Evolutionary conservation across 1,140 invertebrate species (phyloP).

Genomic region (Phocides pigmalion): DNA sequence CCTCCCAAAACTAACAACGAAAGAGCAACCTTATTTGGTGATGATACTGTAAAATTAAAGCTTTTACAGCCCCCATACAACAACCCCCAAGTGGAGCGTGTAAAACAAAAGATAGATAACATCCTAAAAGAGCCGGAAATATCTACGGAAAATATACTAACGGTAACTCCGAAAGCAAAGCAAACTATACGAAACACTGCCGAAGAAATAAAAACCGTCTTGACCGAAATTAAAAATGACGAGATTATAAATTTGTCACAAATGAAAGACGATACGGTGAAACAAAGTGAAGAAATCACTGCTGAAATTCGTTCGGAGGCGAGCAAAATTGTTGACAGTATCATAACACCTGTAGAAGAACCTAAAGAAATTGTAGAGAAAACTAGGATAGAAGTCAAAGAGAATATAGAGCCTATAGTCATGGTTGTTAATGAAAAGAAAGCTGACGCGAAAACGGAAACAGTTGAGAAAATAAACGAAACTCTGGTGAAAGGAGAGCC

Average conservation of each 20-base stretch:
- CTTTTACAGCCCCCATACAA: slow-evolving; percentile 72
- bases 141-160: slow-evolving; percentile 72
- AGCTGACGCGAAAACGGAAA: slow-evolving; percentile 44
- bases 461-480: slow-evolving; percentile 68
- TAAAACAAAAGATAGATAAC: slow-evolving; percentile 80
- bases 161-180: slow-evolving; percentile 53
- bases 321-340: slow-evolving; percentile 69
- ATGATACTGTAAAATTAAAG: slow-evolving; percentile 74
- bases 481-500: slow-evolving; percentile 75
- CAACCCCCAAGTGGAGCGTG: slow-evolving; percentile 78
- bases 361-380: slow-evolving; percentile 57
- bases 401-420: slow-evolving; percentile 73
- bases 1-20: slow-evolving; percentile 51
- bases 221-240: slow-evolving; percentile 61
- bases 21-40: slow-evolving; percentile 52
- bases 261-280: slow-evolving; percentile 60
- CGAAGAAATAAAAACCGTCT: slow-evolving; percentile 59
- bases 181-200: slow-evolving; percentile 54
- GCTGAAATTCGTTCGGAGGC: slow-evolving; percentile 67
- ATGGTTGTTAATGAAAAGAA: slow-evolving; percentile 78
- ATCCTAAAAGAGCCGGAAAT: slow-evolving; percentile 78
- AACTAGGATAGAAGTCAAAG: slow-evolving; percentile 57
- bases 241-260: slow-evolving; percentile 52
- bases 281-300: slow-evolving; percentile 58
- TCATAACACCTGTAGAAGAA: slow-evolving; percentile 70